These are phyloP conservation scores for Candoia aspera DNA, from an alignment of 2,113 vertebrate genomes.

Conservation along the genomic window DNA sequence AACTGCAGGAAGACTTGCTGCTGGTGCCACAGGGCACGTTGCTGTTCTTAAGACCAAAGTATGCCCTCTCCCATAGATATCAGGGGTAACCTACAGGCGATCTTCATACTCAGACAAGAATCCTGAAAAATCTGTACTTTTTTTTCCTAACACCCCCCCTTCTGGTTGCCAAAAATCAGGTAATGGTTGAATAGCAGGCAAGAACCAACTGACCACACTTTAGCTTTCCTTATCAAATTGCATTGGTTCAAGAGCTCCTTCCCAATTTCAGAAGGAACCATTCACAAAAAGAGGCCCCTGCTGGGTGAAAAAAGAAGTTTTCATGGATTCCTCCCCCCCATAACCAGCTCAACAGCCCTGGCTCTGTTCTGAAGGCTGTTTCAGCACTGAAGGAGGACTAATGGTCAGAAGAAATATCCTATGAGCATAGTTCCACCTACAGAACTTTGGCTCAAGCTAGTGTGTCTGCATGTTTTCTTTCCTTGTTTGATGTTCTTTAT, in stretches of 20 bases:
- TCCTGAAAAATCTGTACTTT: background rate
- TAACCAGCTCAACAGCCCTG: background rate
- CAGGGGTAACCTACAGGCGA: background rate
- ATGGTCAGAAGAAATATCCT: background rate
- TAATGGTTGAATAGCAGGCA: background rate
- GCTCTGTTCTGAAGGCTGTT: background rate
- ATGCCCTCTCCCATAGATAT: background rate
- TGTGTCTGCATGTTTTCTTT: background rate
- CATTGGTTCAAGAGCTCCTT: background rate
- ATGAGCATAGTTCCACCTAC: background rate
- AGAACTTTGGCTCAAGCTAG: background rate
- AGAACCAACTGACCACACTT: background rate
- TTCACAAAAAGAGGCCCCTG: background rate
- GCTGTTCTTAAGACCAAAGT: slow-evolving; percentile 67
- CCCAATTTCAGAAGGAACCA: background rate
- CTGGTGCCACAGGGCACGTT: slow-evolving; percentile 66
- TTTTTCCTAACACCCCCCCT: background rate
- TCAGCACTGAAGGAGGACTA: background rate
- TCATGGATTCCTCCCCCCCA: background rate
- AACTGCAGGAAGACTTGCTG: slow-evolving; percentile 62
- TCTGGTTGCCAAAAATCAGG: background rate
- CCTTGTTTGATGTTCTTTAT: background rate
- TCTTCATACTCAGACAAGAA: background rate
- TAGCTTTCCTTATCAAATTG: background rate
- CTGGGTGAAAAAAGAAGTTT: background rate